Percentiles rank a stretch among this genome's conserved stretches.
Evolutionary conservation across 1,140 invertebrate species (phyloP).

Genomic region (Zophobas morio): DNA sequence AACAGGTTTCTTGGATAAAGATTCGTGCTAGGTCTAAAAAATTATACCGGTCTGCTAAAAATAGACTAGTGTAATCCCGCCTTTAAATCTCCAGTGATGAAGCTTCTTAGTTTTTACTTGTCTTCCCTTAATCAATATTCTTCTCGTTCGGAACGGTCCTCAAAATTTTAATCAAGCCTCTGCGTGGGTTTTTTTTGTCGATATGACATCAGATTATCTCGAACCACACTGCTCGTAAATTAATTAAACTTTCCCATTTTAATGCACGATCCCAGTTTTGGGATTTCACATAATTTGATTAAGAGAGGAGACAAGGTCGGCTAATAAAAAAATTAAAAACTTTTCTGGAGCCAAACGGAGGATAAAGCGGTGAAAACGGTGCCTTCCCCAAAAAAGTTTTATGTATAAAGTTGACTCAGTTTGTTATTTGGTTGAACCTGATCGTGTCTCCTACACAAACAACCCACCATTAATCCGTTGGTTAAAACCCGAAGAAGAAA

Average conservation of each 20-base stretch:
- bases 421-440: not conserved
- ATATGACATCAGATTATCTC: not conserved
- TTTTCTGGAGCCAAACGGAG: not conserved
- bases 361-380: not conserved
- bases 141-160: too few relatives aligned
- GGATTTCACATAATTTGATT: slow-evolving; percentile 7
- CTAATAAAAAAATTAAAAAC: not conserved
- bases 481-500: not conserved
- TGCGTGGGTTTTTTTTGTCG: not conserved
- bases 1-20: too few relatives aligned
- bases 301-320: not conserved
- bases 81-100: too few relatives aligned
- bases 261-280: slow-evolving; percentile 3
- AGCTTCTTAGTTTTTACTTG: too few relatives aligned
- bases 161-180: not conserved
- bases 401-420: not conserved
- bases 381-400: not conserved
- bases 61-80: too few relatives aligned
- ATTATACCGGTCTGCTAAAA: too few relatives aligned
- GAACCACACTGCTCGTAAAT: not conserved
- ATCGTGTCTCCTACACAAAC: not conserved
- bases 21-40: too few relatives aligned
- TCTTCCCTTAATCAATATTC: too few relatives aligned
- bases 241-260: not conserved
- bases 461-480: not conserved